A percentile compares a stretch with the other conserved stretches of the same genome.
phyloP scores from a whole-genome alignment of 1,140 invertebrate species.

The Drosophila subobscura region DNA sequence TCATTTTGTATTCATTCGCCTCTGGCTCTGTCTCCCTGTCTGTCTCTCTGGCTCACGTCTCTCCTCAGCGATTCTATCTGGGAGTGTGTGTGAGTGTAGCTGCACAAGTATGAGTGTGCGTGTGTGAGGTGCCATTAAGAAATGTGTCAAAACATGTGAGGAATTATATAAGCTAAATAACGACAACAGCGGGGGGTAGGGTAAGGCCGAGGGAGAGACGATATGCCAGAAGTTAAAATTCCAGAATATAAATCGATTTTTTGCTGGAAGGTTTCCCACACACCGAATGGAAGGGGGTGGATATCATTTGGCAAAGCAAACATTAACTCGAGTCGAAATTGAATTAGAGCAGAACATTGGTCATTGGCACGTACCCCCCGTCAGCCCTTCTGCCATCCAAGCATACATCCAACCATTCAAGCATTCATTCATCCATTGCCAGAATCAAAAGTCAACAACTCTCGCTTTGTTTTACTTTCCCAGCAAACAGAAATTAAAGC shows the following conservation, averaged over 20 bases:
- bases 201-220: neutral
- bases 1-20: conserved; percentile 31
- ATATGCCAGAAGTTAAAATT: conserved; percentile 8
- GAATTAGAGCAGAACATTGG: conserved; percentile 68
- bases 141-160: conserved; percentile 78
- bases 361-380: conserved; percentile 34
- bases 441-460: conserved; percentile 69
- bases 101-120: conserved; percentile 28
- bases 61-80: neutral
- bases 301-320: conserved; percentile 14
- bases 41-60: neutral
- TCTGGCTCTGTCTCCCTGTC: conserved; percentile 5
- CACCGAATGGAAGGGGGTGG: neutral
- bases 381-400: neutral
- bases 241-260: conserved; percentile 25
- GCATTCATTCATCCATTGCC: conserved; percentile 19
- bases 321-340: conserved; percentile 8
- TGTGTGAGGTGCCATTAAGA: conserved; percentile 73
- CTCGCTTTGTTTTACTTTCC: conserved; percentile 67
- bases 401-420: conserved; percentile 8
- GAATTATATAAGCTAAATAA: conserved; percentile 69
- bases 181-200: conserved; percentile 21
- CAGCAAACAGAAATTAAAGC: conserved; percentile 77
- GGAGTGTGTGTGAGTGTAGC: conserved; percentile 8
- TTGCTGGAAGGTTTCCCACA: neutral